phyloP scores from a whole-genome alignment of 2,113 vertebrate genomes.

The Caretta caretta region DNA sequence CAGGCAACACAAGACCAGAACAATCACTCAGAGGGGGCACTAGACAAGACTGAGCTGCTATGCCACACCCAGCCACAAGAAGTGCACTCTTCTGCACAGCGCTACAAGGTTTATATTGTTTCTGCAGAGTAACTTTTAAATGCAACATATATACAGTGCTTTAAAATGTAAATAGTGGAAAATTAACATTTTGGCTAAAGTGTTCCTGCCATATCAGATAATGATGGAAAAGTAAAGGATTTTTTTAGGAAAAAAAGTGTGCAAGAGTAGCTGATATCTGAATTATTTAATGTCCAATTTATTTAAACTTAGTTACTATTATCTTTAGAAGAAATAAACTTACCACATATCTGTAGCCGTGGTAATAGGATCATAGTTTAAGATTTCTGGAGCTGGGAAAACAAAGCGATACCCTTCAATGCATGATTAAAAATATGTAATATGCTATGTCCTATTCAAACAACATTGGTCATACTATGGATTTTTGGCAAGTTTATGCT shows the following conservation, averaged over 20 bases:
- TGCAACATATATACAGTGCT: not conserved
- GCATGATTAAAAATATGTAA: not conserved
- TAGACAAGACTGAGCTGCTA: not conserved
- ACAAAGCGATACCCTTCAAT: constrained; percentile 34
- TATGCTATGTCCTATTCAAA: constrained; percentile 2
- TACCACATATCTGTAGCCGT: constrained; percentile 97
- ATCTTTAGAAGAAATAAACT: constrained; percentile 53
- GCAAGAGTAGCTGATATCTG: not conserved
- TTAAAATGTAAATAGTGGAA: not conserved
- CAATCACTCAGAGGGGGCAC: not conserved
- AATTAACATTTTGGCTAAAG: not conserved
- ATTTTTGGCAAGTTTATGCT: not conserved
- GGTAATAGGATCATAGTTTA: constrained; percentile 98
- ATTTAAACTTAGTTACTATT: not conserved
- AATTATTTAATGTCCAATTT: not conserved
- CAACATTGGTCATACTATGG: not conserved
- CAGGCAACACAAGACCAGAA: not conserved
- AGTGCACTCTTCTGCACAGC: not conserved
- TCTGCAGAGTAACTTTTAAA: not conserved
- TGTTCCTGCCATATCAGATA: not conserved
- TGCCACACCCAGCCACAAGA: not conserved
- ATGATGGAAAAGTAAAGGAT: not conserved
- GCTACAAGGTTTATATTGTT: not conserved
- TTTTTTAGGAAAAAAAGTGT: not conserved
- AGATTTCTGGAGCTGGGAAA: constrained; percentile 93